phyloP scores from a whole-genome alignment of 2,113 vertebrate species.

The Lipotes vexillifer region DNA sequence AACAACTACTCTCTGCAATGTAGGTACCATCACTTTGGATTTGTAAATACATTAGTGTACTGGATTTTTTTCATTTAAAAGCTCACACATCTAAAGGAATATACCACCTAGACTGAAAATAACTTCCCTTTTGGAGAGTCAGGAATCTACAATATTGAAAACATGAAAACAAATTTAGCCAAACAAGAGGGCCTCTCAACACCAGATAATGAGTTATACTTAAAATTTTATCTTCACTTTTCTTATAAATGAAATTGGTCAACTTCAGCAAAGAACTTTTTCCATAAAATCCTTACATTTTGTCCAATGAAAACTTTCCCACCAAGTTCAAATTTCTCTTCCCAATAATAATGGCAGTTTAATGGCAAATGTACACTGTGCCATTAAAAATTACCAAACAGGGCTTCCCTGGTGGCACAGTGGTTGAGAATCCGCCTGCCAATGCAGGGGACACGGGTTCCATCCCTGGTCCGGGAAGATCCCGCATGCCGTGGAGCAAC shows the following conservation, averaged over 20 bases:
- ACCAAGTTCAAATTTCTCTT: background rate
- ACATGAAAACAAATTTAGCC: background rate
- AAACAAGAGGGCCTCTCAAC: background rate
- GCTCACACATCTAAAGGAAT: background rate
- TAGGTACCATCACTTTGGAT: background rate
- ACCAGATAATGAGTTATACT: background rate
- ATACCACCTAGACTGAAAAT: background rate
- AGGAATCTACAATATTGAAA: background rate
- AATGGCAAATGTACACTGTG: background rate
- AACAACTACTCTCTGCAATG: background rate
- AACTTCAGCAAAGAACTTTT: constrained; percentile 8
- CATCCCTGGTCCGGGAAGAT: no score
- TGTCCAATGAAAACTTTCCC: constrained; percentile 33
- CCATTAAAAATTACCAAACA: background rate
- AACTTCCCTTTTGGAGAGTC: background rate
- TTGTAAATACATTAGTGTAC: background rate
- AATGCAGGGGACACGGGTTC: no score
- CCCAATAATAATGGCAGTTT: background rate
- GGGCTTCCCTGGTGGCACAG: background rate
- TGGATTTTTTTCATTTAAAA: constrained; percentile 2
- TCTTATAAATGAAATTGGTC: constrained; percentile 15
- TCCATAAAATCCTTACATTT: background rate
- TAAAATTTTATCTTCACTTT: background rate
- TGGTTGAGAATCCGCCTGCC: no score
- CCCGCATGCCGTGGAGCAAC: no score